phyloP scores from a whole-genome alignment of 2,113 vertebrate species.

The Daphoenositta chrysoptera region DNA sequence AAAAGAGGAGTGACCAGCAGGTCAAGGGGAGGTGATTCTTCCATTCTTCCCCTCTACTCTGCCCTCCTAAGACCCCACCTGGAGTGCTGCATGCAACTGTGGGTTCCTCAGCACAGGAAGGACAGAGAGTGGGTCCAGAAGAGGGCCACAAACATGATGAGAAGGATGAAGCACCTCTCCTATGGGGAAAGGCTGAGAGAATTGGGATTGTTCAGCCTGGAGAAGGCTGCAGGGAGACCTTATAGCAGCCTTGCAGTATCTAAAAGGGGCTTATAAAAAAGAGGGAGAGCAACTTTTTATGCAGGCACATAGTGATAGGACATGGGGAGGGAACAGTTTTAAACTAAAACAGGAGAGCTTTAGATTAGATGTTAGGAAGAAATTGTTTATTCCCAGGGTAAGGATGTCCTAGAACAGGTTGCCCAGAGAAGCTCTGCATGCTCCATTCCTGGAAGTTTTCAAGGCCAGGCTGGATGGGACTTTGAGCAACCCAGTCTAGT shows the following conservation, averaged over 20 bases:
- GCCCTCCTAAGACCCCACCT: not conserved
- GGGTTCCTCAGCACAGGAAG: not conserved
- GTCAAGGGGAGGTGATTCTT: not conserved
- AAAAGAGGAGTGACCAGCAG: not conserved
- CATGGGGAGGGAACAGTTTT: not conserved
- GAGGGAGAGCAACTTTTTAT: not conserved
- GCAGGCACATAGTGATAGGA: not conserved
- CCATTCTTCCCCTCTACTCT: not conserved
- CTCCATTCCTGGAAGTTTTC: not conserved
- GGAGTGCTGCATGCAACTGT: not conserved
- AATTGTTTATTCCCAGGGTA: not conserved
- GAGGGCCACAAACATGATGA: not conserved
- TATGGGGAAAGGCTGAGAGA: not conserved
- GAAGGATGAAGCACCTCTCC: not conserved
- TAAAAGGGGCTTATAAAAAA: not conserved
- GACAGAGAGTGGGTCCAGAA: not conserved
- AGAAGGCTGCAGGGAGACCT: not conserved
- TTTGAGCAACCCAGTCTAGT: not conserved
- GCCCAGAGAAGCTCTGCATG: not conserved
- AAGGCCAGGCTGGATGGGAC: not conserved
- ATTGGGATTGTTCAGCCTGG: not conserved
- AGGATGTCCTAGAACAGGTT: not conserved
- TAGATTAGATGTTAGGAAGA: not conserved
- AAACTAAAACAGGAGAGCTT: not conserved
- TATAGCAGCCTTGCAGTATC: not conserved